These are phyloP conservation scores for Danionella dracula DNA, from an alignment of 2,797 vertebrate species.

Conservation along the genomic window DNA sequence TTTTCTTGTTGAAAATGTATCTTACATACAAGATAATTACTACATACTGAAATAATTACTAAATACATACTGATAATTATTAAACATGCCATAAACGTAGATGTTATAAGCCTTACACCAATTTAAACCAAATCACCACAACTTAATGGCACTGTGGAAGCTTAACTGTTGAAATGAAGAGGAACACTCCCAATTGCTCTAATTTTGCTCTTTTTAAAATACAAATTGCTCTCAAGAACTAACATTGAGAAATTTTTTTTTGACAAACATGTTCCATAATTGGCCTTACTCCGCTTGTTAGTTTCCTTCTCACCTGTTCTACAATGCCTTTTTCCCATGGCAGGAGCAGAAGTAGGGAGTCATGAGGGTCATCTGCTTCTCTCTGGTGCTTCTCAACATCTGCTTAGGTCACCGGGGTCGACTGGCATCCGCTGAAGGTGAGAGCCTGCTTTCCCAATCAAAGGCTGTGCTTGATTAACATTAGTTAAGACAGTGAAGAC, in stretches of 20 bases:
- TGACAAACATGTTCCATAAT: not conserved
- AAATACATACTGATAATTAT: too few species aligned
- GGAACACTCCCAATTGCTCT: conserved; percentile 3
- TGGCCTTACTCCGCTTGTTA: not conserved
- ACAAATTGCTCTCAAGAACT: not conserved
- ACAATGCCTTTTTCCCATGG: conserved; percentile 31
- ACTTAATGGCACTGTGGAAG: too few species aligned
- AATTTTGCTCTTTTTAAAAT: not conserved
- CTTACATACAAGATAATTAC: too few species aligned
- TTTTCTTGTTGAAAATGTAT: too few species aligned
- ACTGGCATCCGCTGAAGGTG: conserved; percentile 56
- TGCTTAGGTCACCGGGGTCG: conserved; percentile 57
- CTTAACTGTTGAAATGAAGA: conserved; percentile 10
- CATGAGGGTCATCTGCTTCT: conserved; percentile 67
- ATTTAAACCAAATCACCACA: too few species aligned
- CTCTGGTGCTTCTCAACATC: conserved; percentile 62
- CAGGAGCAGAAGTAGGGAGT: conserved; percentile 48
- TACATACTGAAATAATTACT: too few species aligned
- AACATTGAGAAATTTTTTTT: not conserved
- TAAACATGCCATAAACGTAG: too few species aligned
- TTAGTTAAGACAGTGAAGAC: not conserved
- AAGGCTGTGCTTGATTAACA: not conserved
- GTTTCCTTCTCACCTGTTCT: not conserved
- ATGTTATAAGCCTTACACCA: too few species aligned
- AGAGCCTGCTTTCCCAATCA: conserved; percentile 30